A percentile compares a stretch with the other conserved stretches of the same genome.
Conservation (phyloP, 2,113 vertebrate genomes). For the Delphinapterus leucas region DNA sequence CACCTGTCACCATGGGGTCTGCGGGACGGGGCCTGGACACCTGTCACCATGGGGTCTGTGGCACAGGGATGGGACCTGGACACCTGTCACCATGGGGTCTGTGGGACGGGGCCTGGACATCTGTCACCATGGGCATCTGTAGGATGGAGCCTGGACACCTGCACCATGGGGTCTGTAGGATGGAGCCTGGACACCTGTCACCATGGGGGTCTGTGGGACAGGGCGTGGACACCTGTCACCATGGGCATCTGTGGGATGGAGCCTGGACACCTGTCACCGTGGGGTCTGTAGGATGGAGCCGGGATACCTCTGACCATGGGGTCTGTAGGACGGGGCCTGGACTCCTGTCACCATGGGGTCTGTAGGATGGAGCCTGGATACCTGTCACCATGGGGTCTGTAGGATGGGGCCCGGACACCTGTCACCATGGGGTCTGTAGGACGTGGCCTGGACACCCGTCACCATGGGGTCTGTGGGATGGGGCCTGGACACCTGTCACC, state of each 20-base stretch:
- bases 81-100: rapidly evolving
- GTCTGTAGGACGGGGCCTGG: too few species aligned
- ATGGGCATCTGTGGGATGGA: rapidly evolving
- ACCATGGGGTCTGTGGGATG: rapidly evolving
- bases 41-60: background rate
- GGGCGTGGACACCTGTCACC: too few species aligned
- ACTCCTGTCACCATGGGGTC: too few species aligned
- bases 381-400: too few species aligned
- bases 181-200: rapidly evolving
- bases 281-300: rapidly evolving
- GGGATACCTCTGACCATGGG: too few species aligned
- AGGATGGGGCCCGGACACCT: rapidly evolving
- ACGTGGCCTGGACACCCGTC: too few species aligned
- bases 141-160: rapidly evolving
- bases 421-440: background rate
- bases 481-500: background rate
- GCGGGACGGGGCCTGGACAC: too few species aligned
- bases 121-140: too few species aligned
- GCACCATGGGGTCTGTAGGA: background rate
- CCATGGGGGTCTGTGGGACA: rapidly evolving
- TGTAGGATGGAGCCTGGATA: too few species aligned
- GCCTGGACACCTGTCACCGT: too few species aligned
- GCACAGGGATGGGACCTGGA: background rate
- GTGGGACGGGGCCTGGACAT: rapidly evolving
- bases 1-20: too few species aligned